Conservation (phyloP, 2,888 invertebrate species). For the Nephrocerus scutellatus region DNA sequence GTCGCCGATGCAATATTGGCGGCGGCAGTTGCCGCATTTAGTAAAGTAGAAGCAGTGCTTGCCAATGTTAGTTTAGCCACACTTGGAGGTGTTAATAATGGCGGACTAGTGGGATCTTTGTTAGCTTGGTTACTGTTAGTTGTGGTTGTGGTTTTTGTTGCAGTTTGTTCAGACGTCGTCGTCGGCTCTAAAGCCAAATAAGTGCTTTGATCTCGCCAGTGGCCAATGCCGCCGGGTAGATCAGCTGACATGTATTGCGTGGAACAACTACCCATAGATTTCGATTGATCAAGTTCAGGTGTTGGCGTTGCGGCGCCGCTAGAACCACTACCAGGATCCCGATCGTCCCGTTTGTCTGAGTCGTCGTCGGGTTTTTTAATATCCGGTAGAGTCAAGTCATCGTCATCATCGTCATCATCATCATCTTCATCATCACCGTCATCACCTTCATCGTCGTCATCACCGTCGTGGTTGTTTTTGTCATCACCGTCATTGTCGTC, state of each 20-base stretch:
- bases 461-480: conserved; percentile 48
- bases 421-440: conserved; percentile 44
- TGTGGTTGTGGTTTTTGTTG: conserved; percentile 4
- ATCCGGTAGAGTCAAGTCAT: conserved; percentile 32
- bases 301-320: conserved; percentile 47
- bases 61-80: conserved; percentile 39
- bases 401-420: conserved; percentile 27
- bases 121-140: conserved; percentile 11
- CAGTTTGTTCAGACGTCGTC: neutral
- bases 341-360: conserved; percentile 55
- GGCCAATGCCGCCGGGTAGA: conserved; percentile 71
- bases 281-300: conserved; percentile 28
- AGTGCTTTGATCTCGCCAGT: conserved; percentile 75
- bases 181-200: conserved; percentile 64
- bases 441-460: conserved; percentile 56
- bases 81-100: conserved; percentile 14
- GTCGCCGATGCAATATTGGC: conserved; percentile 29
- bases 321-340: conserved; percentile 56
- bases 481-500: conserved; percentile 25
- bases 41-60: conserved; percentile 36
- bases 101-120: conserved; percentile 22
- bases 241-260: conserved; percentile 64
- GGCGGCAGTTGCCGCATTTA: conserved; percentile 32
- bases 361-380: conserved; percentile 39
- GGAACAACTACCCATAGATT: conserved; percentile 40